These are phyloP conservation scores for Neoitamus cyanurus DNA, from an alignment of 2,888 invertebrate species.

Conservation along the genomic window DNA sequence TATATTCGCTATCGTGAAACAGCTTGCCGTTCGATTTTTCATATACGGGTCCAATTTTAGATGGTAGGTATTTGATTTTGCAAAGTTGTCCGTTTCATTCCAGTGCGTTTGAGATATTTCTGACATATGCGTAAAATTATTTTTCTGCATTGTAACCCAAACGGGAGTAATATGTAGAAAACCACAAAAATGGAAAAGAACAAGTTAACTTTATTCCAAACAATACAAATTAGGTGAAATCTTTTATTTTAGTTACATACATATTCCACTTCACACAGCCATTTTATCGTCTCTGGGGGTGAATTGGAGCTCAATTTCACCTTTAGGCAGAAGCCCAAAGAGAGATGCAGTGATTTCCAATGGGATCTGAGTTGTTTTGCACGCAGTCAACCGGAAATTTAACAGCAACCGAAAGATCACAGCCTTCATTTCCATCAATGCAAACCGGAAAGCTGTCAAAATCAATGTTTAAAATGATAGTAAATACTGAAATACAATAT, in stretches of 20 bases:
- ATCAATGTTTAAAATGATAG: not conserved
- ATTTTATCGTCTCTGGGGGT: constrained; percentile 33
- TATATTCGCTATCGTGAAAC: too few species aligned
- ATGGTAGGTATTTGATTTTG: too few species aligned
- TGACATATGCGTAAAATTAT: too few species aligned
- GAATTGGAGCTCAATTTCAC: constrained; percentile 63
- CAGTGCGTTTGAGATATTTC: too few species aligned
- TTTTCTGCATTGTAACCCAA: not conserved
- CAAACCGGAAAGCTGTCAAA: constrained; percentile 61
- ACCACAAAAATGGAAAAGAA: not conserved
- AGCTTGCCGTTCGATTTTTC: too few species aligned
- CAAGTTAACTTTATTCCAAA: too few species aligned
- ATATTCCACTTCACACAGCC: not conserved
- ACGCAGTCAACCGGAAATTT: constrained; percentile 58
- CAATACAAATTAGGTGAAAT: too few species aligned
- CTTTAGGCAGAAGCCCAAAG: constrained; percentile 59
- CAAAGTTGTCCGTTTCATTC: too few species aligned
- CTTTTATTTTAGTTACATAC: too few species aligned
- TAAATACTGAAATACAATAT: not conserved
- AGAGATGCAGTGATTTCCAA: constrained; percentile 55
- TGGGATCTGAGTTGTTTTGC: constrained; percentile 59
- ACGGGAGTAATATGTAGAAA: not conserved
- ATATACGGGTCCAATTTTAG: too few species aligned
- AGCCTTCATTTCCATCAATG: constrained; percentile 62
- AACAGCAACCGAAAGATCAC: constrained; percentile 60